Conservation (phyloP, 2,888 invertebrate species). For the Nebria brevicollis region DNA sequence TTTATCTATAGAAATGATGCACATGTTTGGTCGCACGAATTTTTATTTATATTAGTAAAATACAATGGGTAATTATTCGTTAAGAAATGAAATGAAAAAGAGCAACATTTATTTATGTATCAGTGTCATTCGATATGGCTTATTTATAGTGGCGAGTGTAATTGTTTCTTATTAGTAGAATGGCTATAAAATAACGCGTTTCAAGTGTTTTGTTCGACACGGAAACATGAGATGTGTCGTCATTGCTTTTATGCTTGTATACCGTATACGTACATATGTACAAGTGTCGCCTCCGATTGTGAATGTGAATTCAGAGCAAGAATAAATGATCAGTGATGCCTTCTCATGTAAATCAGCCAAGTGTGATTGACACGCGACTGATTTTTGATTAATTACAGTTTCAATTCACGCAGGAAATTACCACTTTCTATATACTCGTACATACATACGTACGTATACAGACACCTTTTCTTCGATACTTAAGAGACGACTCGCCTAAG, state of each 20-base stretch:
- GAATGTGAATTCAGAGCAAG: neutral
- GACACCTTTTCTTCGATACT: neutral
- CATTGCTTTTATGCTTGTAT: neutral
- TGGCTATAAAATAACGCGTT: neutral
- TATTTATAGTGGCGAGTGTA: neutral
- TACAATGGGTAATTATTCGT: neutral
- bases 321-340: no score
- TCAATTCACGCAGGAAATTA: conserved; percentile 13
- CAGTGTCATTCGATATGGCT: neutral
- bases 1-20: no score
- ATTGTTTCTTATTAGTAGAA: neutral
- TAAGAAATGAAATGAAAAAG: neutral
- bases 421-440: conserved; percentile 8
- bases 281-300: neutral
- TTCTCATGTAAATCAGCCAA: neutral
- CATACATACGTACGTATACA: neutral
- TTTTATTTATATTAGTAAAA: no score
- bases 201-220: neutral
- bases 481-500: neutral
- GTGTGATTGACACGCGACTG: conserved; percentile 15
- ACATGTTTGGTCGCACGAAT: no score
- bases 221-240: neutral
- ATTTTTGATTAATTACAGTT: conserved; percentile 17
- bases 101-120: neutral
- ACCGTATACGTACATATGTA: neutral